Base-by-base conservation (phyloP, 2,888 invertebrate genomes). In the Drosophila demipolita region DNA sequence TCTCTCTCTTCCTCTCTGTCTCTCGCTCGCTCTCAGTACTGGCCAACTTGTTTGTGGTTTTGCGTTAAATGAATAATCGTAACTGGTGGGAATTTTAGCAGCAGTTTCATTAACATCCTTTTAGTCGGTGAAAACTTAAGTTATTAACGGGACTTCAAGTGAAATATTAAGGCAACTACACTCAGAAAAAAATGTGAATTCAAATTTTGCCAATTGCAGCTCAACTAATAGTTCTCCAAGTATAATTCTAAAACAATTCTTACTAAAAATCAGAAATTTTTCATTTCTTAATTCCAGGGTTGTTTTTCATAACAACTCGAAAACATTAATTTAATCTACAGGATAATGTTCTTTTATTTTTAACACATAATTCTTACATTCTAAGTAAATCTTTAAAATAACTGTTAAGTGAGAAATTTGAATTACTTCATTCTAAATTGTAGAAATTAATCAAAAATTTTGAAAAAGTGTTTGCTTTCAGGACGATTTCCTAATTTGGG, bases 91-190 rank as follows among this genome's bases (percentile, higher is more conserved):
- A 64, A 54, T 40, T 23, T 26, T 7, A 55, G 17, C 74, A 78
- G 62, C 54, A 62, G 40, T 54, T 62, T 35, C 35, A 15, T 5
- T 26, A 36, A 52, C 32, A n/a, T 12, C 12, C 12, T 26, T 54
- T 33, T 33, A n/a, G 32, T 33, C 36, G 23, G 4, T 26, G 35
- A 11, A 6, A 23, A 53, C 36, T 20, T 38, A 26, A 36, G 23
- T 17, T n/a, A 12, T 50, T 35, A 65, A 60, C 50, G 71, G 33
- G 45, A 26, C 11, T 11, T 78, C 77, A 77, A 64, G 64, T 76
- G 54, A 80, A 76, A 76, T 76, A 76, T 80, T 71, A 40, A 75
- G 42, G n/a, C 42, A 45, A 9, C 15, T 45, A 48, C 45, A 26
- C 60, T 48, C 57, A n/a, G 62, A 52, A 32, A 79, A 53, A 0